These are phyloP conservation scores for Acridotheres tristis DNA, from an alignment of 2,797 vertebrate genomes.

Conservation along the genomic window DNA sequence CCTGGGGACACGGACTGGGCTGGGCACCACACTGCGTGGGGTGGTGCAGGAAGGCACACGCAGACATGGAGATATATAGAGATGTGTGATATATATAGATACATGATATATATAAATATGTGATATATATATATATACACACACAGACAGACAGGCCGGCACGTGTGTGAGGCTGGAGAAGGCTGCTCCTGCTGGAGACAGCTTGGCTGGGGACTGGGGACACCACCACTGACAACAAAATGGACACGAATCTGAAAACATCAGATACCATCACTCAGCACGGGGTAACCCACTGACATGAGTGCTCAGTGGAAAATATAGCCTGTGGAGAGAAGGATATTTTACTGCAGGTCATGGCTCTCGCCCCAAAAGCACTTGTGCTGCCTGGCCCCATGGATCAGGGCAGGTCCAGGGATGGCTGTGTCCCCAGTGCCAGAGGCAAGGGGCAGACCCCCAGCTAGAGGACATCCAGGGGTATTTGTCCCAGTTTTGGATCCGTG, in stretches of 20 bases:
- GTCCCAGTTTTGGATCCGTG: neutral
- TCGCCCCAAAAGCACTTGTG: neutral
- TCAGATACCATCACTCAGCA: slow-evolving; percentile 58
- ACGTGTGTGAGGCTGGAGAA: slow-evolving; percentile 8
- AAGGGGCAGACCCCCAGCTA: neutral
- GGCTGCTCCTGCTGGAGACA: slow-evolving; percentile 42
- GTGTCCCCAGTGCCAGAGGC: neutral
- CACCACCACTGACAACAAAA: slow-evolving; percentile 72
- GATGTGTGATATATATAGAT: neutral
- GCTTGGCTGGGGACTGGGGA: slow-evolving; percentile 43
- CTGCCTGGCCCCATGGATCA: neutral
- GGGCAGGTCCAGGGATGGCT: neutral
- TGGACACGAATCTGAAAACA: slow-evolving; percentile 67
- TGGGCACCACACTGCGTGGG: slow-evolving; percentile 14
- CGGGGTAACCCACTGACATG: slow-evolving; percentile 50
- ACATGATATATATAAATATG: neutral
- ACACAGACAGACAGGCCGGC: slow-evolving; percentile 45
- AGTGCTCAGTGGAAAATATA: slow-evolving; percentile 27
- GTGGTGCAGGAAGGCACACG: slow-evolving; percentile 46
- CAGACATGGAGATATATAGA: slow-evolving; percentile 8
- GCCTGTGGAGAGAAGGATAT: slow-evolving; percentile 66
- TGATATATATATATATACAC: neutral
- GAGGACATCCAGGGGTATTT: neutral
- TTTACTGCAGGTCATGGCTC: slow-evolving; percentile 27
- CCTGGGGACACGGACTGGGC: slow-evolving; percentile 32